These are phyloP conservation scores for Channa argus DNA, from an alignment of 2,113 vertebrate species.

Conservation along the genomic window DNA sequence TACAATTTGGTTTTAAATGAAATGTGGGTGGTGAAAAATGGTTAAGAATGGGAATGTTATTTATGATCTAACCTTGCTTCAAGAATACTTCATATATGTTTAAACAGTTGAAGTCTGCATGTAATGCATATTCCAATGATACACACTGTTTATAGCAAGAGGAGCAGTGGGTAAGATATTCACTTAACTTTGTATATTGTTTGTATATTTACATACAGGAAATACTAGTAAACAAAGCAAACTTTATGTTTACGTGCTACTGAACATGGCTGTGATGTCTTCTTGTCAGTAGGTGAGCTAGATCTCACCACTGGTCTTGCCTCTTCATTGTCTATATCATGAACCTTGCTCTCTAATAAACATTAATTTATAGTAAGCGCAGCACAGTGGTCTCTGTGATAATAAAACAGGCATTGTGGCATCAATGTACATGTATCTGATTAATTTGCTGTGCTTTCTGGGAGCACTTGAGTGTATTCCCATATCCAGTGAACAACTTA, in stretches of 20 bases:
- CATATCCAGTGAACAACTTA: constrained; percentile 48
- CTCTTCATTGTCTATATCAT: constrained; percentile 52
- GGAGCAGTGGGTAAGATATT: not conserved
- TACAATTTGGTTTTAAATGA: not conserved
- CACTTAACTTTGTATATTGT: not conserved
- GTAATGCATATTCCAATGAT: not conserved
- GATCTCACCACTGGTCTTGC: constrained; percentile 37
- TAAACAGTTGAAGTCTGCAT: too few species aligned
- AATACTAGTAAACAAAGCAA: constrained; percentile 23
- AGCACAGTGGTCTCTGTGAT: constrained; percentile 62
- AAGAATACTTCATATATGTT: too few species aligned
- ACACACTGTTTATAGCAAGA: not conserved
- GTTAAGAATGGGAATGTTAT: too few species aligned
- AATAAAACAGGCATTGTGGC: constrained; percentile 49
- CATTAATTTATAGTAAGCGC: constrained; percentile 58
- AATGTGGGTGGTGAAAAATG: not conserved
- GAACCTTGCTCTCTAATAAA: constrained; percentile 36
- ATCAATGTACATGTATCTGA: constrained; percentile 49
- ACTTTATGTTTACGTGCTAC: constrained; percentile 16
- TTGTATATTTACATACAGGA: not conserved
- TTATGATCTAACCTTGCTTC: not conserved
- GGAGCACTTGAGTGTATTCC: constrained; percentile 39
- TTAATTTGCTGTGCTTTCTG: constrained; percentile 59
- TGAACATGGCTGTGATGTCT: constrained; percentile 17
- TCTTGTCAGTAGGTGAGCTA: constrained; percentile 36